These are phyloP conservation scores for Neoscelio sp. DNA, from an alignment of 2,888 invertebrate genomes.

Conservation along the genomic window DNA sequence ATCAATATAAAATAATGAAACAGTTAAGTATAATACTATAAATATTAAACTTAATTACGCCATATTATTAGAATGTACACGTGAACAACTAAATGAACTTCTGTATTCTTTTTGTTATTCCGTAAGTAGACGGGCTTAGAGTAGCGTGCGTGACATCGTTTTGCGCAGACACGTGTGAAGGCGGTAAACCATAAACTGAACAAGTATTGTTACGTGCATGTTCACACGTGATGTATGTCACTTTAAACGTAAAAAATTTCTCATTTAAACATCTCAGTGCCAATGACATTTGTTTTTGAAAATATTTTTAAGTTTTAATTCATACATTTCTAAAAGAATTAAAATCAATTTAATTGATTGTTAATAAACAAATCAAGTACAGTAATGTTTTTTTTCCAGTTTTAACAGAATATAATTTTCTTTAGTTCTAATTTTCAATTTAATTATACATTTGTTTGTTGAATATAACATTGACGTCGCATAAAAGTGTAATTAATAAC, in stretches of 20 bases:
- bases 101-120: constrained; percentile 14
- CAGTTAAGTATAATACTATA: background rate
- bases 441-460: too few relatives aligned
- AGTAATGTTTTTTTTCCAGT: too few relatives aligned
- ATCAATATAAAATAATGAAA: too few relatives aligned
- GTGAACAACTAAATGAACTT: constrained; percentile 11
- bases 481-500: too few relatives aligned
- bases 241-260: constrained; percentile 25
- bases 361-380: too few relatives aligned
- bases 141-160: constrained; percentile 34
- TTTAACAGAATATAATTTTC: too few relatives aligned
- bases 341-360: too few relatives aligned
- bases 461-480: too few relatives aligned
- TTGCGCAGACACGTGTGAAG: constrained; percentile 16
- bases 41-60: background rate
- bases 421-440: too few relatives aligned
- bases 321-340: too few relatives aligned
- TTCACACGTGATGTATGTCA: constrained; percentile 24
- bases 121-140: constrained; percentile 13
- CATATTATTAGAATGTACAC: constrained; percentile 9
- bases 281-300: background rate
- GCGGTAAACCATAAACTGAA: constrained; percentile 46
- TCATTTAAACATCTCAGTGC: background rate
- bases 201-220: constrained; percentile 39
- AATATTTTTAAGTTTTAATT: background rate